These are phyloP conservation scores for Cirrhinus mrigala DNA, from an alignment of 2,797 vertebrate species.

Conservation along the genomic window DNA sequence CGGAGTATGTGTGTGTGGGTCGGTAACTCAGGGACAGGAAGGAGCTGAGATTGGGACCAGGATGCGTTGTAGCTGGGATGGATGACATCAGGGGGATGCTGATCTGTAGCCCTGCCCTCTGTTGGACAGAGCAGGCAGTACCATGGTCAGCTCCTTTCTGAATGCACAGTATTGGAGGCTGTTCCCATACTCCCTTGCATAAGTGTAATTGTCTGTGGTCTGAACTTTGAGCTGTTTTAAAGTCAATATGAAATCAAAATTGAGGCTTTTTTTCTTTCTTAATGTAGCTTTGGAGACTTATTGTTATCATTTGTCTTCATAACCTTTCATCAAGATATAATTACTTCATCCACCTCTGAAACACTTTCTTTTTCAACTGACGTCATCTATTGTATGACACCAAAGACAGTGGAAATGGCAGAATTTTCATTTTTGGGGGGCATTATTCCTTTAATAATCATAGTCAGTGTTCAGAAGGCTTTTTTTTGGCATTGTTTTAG, in stretches of 20 bases:
- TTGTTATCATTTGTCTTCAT: not conserved
- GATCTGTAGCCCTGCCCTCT: conserved; percentile 59
- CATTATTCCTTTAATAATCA: too few relatives aligned
- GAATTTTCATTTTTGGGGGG: not conserved
- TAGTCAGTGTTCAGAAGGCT: not conserved
- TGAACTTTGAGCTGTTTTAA: conserved; percentile 14
- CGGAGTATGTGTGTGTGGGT: conserved; percentile 8
- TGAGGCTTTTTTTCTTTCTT: not conserved
- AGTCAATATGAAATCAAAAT: conserved; percentile 2
- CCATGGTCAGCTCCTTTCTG: not conserved
- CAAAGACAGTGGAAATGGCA: not conserved
- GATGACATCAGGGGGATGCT: conserved; percentile 45
- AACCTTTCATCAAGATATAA: conserved; percentile 1
- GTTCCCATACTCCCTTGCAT: not conserved
- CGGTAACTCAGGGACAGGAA: conserved; percentile 27
- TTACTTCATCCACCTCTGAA: not conserved
- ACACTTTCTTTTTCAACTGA: not conserved
- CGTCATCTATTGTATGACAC: not conserved
- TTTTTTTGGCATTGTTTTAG: not conserved
- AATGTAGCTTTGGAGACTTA: not conserved
- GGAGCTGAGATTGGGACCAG: conserved; percentile 7
- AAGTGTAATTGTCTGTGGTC: not conserved
- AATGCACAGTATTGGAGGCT: not conserved
- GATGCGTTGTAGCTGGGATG: not conserved
- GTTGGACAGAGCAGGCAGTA: conserved; percentile 49